A percentile compares a stretch with the other conserved stretches of the same genome.
phyloP scores from a whole-genome alignment of 1,140 invertebrate species.

The Aradophagus sp. region DNA sequence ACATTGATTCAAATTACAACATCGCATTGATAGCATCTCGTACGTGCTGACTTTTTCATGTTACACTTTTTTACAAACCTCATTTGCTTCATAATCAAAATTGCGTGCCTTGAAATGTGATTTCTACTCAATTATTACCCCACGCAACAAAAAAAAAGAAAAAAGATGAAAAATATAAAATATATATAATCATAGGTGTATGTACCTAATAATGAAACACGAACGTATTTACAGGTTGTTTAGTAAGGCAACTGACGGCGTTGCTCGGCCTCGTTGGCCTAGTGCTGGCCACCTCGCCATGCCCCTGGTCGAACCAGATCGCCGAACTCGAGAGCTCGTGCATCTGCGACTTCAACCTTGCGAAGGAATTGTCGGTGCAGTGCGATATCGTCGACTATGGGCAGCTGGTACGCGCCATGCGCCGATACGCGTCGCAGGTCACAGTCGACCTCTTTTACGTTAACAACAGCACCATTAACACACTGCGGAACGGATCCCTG shows the following conservation, averaged over 20 bases:
- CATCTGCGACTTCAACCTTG: constrained; percentile 89
- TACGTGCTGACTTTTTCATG: too few species aligned
- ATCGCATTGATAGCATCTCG: too few species aligned
- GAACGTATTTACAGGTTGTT: constrained; percentile 55
- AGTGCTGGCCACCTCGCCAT: constrained; percentile 77
- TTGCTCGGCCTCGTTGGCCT: constrained; percentile 52
- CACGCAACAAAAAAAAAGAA: too few species aligned
- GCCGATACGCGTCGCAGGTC: constrained; percentile 79
- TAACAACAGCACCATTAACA: constrained; percentile 87
- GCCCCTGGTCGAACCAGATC: constrained; percentile 81
- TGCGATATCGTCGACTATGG: constrained; percentile 91
- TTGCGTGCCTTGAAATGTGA: too few species aligned
- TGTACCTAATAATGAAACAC: too few species aligned
- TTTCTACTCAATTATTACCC: too few species aligned
- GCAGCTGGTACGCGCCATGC: constrained; percentile 82
- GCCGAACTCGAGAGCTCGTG: constrained; percentile 87
- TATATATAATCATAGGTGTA: too few species aligned
- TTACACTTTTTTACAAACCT: too few species aligned
- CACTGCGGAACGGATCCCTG: constrained; percentile 82
- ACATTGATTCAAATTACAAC: too few species aligned
- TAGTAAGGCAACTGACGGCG: constrained; percentile 34
- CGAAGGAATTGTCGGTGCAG: constrained; percentile 88
- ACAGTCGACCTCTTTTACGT: constrained; percentile 90
- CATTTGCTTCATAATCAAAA: too few species aligned
- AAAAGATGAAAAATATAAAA: too few species aligned